These are phyloP conservation scores for Epinephelus malabaricus DNA, from an alignment of 2,797 vertebrate genomes.

Conservation along the genomic window DNA sequence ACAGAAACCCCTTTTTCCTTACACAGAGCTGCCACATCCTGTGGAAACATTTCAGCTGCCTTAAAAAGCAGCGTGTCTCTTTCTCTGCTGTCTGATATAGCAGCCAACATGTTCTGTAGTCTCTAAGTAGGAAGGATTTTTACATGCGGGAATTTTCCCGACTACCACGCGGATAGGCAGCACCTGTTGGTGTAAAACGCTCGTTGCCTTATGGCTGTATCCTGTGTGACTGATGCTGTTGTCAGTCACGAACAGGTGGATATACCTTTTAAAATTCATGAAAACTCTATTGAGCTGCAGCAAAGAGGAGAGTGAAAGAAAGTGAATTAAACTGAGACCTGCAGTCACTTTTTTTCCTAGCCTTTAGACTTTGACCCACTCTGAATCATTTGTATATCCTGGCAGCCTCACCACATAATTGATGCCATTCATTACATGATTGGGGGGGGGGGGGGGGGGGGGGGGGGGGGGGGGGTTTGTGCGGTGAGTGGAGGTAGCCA, in stretches of 20 bases:
- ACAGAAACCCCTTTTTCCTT: conserved; percentile 48
- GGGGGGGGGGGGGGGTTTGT: conserved; percentile 14
- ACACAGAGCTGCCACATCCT: conserved; percentile 48
- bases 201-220: conserved; percentile 55
- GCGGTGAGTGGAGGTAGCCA: conserved; percentile 68
- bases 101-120: conserved; percentile 49
- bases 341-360: conserved; percentile 37
- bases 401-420: conserved; percentile 72
- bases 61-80: conserved; percentile 43
- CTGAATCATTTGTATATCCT: conserved; percentile 72
- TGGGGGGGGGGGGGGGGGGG: conserved; percentile 38
- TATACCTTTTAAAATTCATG: conserved; percentile 72
- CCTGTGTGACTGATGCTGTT: conserved; percentile 68
- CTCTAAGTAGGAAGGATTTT: conserved; percentile 47
- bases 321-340: conserved; percentile 60
- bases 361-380: conserved; percentile 66
- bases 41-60: conserved; percentile 59
- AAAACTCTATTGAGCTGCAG: conserved; percentile 57
- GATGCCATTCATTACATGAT: conserved; percentile 82
- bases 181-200: conserved; percentile 51
- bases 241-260: conserved; percentile 59
- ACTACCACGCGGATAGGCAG: conserved; percentile 34
- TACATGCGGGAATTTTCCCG: conserved; percentile 39
- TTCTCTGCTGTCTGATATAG: conserved; percentile 43
- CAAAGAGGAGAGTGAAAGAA: conserved; percentile 31